Conservation (phyloP, 2,888 invertebrate species). For the Agriopis aurantiaria region DNA sequence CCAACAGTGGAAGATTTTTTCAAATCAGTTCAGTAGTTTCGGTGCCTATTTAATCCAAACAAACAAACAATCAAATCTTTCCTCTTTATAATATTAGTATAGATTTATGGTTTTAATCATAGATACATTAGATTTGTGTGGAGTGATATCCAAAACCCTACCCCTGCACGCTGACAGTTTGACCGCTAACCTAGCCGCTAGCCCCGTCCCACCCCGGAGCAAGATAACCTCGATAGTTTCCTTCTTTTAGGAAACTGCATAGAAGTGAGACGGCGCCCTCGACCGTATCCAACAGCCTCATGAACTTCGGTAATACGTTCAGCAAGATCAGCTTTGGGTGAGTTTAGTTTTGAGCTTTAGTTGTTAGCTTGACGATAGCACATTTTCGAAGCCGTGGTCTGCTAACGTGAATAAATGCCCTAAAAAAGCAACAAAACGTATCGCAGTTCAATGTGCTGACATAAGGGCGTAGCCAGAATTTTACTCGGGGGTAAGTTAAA, state of each 20-base stretch:
- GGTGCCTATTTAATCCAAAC: too few relatives aligned
- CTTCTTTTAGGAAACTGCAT: conserved; percentile 87
- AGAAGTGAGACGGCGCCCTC: conserved; percentile 92
- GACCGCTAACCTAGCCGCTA: conserved; percentile 63
- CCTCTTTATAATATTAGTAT: too few relatives aligned
- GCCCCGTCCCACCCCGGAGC: conserved; percentile 57
- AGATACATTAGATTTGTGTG: background rate
- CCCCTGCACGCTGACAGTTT: conserved; percentile 44
- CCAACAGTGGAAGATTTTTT: too few relatives aligned
- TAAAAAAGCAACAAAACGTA: too few relatives aligned
- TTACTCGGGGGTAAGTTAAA: too few relatives aligned
- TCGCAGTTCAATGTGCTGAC: background rate
- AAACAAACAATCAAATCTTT: too few relatives aligned
- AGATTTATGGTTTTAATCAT: too few relatives aligned
- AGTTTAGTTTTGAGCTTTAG: conserved; percentile 45
- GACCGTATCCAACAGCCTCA: conserved; percentile 91
- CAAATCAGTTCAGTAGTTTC: too few relatives aligned
- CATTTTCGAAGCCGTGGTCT: background rate
- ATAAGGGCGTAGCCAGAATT: too few relatives aligned
- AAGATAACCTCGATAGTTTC: conserved; percentile 84
- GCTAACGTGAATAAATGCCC: background rate
- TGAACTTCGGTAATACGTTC: conserved; percentile 92
- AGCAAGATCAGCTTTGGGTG: conserved; percentile 94
- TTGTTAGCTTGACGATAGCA: conserved; percentile 1
- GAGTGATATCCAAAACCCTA: conserved; percentile 24